Base-by-base conservation (phyloP, 1,140 invertebrate genomes). In the Pollicipes pollicipes region DNA sequence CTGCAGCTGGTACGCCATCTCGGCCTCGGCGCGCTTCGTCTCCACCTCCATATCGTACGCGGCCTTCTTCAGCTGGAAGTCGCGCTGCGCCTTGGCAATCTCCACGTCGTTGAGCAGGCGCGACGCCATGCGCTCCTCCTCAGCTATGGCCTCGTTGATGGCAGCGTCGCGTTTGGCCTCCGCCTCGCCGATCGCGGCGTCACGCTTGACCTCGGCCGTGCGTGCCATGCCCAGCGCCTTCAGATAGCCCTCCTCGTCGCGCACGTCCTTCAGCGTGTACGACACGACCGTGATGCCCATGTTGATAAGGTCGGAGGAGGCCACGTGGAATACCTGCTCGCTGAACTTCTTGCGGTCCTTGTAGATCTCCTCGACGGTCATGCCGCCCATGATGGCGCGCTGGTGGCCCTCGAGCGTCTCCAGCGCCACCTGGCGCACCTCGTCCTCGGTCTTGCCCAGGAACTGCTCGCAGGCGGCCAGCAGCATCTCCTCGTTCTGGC, bases 321-420 rank as follows among this genome's bases (percentile, higher is more conserved):
- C 84, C 17, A 76, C 92, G 83, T 95, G 91, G 76, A 95, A 95
- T 3, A 96, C 93, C 83, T 96, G 91, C 80, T 96, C 96, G 74
- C 93, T 96, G 81, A 98, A 98, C 81, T 98, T 98, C 83, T 98
- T 97, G 68, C 96, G 85, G 79, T 98, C 95, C 81, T 97, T 97
- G 81, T 98, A 98, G 78, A 98, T 98, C 83, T 98, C 95, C 87
- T 97, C 95, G 21, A 98, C 95, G 45, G 94, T 97, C 95, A 98
- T 98, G 73, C 92, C 94, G 16, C 95, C 95, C 95, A 98, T 98
- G 72, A 98, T 98, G 72, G 95, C 95, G 75, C 95, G 83, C 82
- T 98, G 95, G 80, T 98, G 95, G 73, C 95, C 95, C 82, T 98
- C 95, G 29, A 98, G 81, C 66, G 95, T 98, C 63, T 97, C 94